Base-by-base conservation (phyloP, 2,113 vertebrate species). In the Hemiprocne comata region DNA sequence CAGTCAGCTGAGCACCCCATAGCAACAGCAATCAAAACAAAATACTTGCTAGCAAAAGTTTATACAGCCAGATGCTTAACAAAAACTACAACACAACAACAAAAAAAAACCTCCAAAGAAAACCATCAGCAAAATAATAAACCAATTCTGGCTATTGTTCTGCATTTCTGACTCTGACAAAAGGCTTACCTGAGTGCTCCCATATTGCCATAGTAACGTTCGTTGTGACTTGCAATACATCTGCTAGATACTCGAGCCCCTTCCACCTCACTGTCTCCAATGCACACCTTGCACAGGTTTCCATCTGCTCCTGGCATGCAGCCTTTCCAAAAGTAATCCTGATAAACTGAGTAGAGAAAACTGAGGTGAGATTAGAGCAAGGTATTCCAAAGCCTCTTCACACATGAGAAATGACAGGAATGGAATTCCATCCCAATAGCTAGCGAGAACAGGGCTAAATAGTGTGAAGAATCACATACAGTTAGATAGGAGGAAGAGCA, bases 161-260 rank as follows among this genome's bases (percentile, higher is more conserved):
- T 71, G 51, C 38, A 55, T 57, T 91, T 69, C 53, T 85, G 70
- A n/a, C 58, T 57, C n/a, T 40, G 54, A 38, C 18, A 38, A 5
- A 44, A 21, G 58, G 62, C 87, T 94, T 82, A 99, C 99, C 99
- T 98, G 87, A 99, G 97, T 11, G 98, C 98, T 24, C 99, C 99
- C 98, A 99, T 98, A 85, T 99, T 99, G 79, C 99, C 99, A 85
- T 99, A 99, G 97, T 98, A 99, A 77, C 93, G 98, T 65, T 99
- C 99, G 0, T 99, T 98, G 94, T 99, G 99, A 92, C 98, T 98
- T 72, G 98, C 98, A 75, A 98, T 97, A 53, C 99, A 99, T 87
- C 95, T 97, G 73, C 94, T 92, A 24, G 95, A 85, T 6, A 98
- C 97, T 94, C 98, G 99, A 85, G 97, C 97, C n/a, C 93, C 96